Percentiles rank a stretch among this genome's conserved stretches.
These are phyloP conservation scores for Actinopyga echinites DNA, from an alignment of 53 echinoderm and acorn worm genomes.

Conservation along the genomic window DNA sequence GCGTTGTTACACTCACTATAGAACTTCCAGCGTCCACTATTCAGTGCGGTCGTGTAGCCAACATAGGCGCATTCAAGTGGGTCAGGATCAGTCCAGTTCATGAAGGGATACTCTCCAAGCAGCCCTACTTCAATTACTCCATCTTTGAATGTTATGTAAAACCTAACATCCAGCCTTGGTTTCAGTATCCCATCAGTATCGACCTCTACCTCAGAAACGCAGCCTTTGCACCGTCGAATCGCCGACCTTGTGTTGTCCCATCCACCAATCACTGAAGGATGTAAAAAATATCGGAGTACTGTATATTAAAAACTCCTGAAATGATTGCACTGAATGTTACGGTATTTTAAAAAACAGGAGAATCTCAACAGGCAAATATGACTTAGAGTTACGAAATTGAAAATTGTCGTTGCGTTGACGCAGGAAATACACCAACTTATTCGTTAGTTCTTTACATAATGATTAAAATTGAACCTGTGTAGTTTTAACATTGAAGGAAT, in stretches of 20 bases:
- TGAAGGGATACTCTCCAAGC: conserved; percentile 55
- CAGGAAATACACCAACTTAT: too few relatives aligned
- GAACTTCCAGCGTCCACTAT: conserved; percentile 37
- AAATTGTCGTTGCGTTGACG: too few relatives aligned
- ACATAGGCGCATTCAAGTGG: conserved; percentile 65
- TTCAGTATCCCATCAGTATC: conserved; percentile 54
- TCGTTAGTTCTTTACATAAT: too few relatives aligned
- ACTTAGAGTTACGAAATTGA: too few relatives aligned
- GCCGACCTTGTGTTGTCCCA: conserved; percentile 30
- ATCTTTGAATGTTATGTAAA: conserved; percentile 63
- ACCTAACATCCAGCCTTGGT: conserved; percentile 52
- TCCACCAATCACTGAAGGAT: conserved; percentile 24
- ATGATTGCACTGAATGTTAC: too few relatives aligned
- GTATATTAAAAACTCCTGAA: too few relatives aligned
- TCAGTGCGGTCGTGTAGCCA: conserved; percentile 64
- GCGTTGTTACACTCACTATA: conserved; percentile 3
- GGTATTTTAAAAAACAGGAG: too few relatives aligned
- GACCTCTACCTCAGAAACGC: conserved; percentile 44
- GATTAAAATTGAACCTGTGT: too few relatives aligned
- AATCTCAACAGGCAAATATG: too few relatives aligned
- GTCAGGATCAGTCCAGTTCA: conserved; percentile 67
- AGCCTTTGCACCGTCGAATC: conserved; percentile 38
- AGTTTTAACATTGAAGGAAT: too few relatives aligned
- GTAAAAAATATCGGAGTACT: too few relatives aligned
- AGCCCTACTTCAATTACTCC: conserved; percentile 69